phyloP scores from a whole-genome alignment of 1,140 invertebrate genomes.

The Magallana ariakensis region DNA sequence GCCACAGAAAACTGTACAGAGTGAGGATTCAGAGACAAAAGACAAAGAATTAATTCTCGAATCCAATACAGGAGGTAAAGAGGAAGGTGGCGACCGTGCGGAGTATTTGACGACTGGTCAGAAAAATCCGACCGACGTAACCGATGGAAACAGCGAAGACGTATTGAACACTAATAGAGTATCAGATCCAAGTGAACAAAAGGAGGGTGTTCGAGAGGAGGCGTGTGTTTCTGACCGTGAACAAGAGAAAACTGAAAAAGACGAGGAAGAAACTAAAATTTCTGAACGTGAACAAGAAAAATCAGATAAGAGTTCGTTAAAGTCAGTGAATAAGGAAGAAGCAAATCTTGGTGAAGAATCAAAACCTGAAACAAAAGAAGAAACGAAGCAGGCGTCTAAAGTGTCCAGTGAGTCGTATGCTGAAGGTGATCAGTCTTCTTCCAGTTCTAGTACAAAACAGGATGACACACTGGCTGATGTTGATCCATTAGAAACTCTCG shows the following conservation, averaged over 20 bases:
- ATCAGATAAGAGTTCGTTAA: background rate
- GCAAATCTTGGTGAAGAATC: background rate
- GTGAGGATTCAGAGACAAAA: background rate
- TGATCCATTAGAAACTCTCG: background rate
- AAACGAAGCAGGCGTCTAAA: background rate
- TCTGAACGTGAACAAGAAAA: background rate
- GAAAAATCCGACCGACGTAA: background rate
- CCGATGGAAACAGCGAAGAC: background rate
- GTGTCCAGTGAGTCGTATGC: background rate
- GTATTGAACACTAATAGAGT: background rate
- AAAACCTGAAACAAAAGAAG: background rate
- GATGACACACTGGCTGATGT: slow-evolving; percentile 36
- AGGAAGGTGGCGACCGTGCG: background rate
- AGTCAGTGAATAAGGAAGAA: background rate
- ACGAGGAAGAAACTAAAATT: background rate
- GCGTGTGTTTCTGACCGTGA: background rate
- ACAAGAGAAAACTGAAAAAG: background rate
- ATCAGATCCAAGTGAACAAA: background rate
- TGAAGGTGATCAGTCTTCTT: background rate
- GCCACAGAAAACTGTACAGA: background rate
- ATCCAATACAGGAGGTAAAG: background rate
- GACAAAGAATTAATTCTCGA: background rate
- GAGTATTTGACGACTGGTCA: background rate
- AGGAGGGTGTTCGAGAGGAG: background rate
- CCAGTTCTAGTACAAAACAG: background rate